A percentile compares a stretch with the other conserved stretches of the same genome.
These are phyloP conservation scores for Lithophane ornitopus DNA, from an alignment of 2,888 invertebrate genomes.

Conservation along the genomic window DNA sequence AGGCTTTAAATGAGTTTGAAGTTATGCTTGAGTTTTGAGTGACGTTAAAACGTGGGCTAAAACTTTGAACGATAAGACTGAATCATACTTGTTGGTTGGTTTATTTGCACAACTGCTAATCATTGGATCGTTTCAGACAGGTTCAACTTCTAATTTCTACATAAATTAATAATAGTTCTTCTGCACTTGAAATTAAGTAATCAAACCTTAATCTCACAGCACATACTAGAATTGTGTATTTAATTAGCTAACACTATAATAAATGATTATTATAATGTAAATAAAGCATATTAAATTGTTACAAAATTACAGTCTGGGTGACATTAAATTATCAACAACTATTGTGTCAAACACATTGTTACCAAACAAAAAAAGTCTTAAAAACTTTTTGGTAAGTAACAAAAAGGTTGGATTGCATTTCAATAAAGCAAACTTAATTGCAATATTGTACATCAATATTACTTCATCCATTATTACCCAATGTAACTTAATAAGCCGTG, in stretches of 20 bases:
- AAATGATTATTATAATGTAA: not conserved
- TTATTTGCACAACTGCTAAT: slow-evolving; percentile 17
- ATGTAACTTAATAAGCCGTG: slow-evolving; percentile 52
- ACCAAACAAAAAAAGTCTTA: not conserved
- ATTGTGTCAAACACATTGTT: slow-evolving; percentile 5
- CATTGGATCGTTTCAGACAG: slow-evolving; percentile 21
- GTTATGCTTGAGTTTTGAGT: too few relatives aligned
- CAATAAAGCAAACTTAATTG: not conserved
- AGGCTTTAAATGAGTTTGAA: too few relatives aligned
- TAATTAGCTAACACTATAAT: not conserved
- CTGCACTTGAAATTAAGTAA: slow-evolving; percentile 6
- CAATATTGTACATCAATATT: slow-evolving; percentile 14
- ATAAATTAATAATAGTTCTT: slow-evolving; percentile 2
- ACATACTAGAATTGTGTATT: not conserved
- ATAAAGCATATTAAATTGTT: not conserved
- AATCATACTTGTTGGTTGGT: slow-evolving; percentile 34
- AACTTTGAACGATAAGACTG: not conserved
- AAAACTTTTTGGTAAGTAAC: slow-evolving; percentile 12
- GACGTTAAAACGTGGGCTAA: not conserved
- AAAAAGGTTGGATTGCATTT: slow-evolving; percentile 33
- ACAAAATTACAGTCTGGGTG: slow-evolving; percentile 15
- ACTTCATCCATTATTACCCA: slow-evolving; percentile 15
- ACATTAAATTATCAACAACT: slow-evolving; percentile 11
- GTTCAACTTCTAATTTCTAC: slow-evolving; percentile 11
- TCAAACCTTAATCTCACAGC: slow-evolving; percentile 3